Evolutionary conservation across 2,888 invertebrate species (phyloP).

Genomic region (Sisyra terminalis): DNA sequence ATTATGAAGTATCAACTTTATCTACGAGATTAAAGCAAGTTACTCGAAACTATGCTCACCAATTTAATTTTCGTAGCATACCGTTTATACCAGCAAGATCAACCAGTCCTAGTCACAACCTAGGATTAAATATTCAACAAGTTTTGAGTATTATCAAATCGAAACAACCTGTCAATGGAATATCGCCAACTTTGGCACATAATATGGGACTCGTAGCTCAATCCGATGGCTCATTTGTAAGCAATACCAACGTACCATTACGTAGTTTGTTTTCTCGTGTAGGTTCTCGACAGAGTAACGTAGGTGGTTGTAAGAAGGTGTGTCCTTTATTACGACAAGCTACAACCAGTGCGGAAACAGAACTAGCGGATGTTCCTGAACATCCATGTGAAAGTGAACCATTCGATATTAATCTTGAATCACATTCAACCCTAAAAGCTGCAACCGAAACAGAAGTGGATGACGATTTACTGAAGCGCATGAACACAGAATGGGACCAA

Average conservation of each 20-base stretch:
- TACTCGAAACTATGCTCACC: conserved; percentile 32
- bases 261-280: conserved; percentile 22
- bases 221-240: conserved; percentile 15
- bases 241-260: conserved; percentile 16
- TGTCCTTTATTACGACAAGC: conserved; percentile 5
- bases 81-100: conserved; percentile 45
- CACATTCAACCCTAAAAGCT: not conserved
- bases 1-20: conserved; percentile 45
- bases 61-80: conserved; percentile 32
- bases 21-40: conserved; percentile 47
- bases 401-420: not conserved
- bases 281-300: conserved; percentile 19
- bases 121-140: conserved; percentile 5
- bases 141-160: conserved; percentile 11
- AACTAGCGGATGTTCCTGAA: not conserved
- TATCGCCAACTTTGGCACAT: conserved; percentile 26
- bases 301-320: conserved; percentile 15
- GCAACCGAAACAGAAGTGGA: not conserved
- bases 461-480: not conserved
- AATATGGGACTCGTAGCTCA: conserved; percentile 27
- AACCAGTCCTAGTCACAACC: conserved; percentile 41
- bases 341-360: not conserved
- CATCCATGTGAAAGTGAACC: not conserved
- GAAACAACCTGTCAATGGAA: conserved; percentile 20
- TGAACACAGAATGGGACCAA: conserved; percentile 8